A percentile compares a stretch with the other conserved stretches of the same genome.
Evolutionary conservation across 2,888 invertebrate genomes (phyloP).

Genomic region (Drosophila conformis): DNA sequence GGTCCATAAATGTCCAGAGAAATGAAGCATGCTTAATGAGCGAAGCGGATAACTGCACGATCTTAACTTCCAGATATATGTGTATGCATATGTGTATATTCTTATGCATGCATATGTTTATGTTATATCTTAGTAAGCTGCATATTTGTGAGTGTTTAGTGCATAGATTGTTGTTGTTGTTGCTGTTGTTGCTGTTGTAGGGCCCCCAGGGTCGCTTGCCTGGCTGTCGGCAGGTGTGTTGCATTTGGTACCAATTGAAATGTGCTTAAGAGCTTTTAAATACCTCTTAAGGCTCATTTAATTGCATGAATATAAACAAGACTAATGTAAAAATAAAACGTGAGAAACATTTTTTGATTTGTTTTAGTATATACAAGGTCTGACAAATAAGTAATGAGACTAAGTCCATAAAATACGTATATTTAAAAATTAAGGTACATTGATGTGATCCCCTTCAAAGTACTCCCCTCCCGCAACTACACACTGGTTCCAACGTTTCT

Average conservation of each 20-base stretch:
- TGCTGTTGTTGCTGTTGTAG: not conserved
- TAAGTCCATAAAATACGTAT: no score
- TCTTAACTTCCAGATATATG: conserved; percentile 36
- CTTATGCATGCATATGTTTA: not conserved
- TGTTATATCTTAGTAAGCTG: conserved; percentile 5
- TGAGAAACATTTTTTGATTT: not conserved
- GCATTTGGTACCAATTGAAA: conserved; percentile 19
- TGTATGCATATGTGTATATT: not conserved
- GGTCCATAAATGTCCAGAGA: conserved; percentile 67
- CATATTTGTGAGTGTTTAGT: conserved; percentile 10
- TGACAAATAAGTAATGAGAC: no score
- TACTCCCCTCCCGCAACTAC: no score
- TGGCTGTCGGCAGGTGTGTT: conserved; percentile 46
- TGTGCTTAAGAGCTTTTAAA: not conserved
- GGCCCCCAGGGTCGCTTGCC: conserved; percentile 26
- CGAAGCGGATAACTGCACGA: conserved; percentile 52
- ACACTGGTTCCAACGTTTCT: no score
- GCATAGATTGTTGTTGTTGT: not conserved
- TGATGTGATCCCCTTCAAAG: no score
- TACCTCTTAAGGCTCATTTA: not conserved
- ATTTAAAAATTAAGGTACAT: no score
- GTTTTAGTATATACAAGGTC: not conserved
- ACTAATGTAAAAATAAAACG: not conserved
- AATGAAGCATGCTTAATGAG: conserved; percentile 76
- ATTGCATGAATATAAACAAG: not conserved